Percentiles rank a stretch among this genome's conserved stretches.
phyloP scores from a whole-genome alignment of 2,888 invertebrate species.

The Tupiocoris notatus region DNA sequence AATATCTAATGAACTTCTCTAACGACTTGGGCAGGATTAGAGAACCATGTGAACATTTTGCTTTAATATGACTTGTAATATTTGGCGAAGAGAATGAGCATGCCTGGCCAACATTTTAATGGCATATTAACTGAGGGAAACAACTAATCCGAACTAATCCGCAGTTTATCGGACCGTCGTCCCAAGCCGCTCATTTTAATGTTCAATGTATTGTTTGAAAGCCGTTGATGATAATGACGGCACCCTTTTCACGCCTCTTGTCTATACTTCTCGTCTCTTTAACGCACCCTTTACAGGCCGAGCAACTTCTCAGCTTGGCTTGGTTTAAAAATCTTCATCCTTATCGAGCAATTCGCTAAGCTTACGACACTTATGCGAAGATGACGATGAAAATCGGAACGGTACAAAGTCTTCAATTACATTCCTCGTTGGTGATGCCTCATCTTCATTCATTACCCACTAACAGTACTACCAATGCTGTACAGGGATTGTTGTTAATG shows the following conservation, averaged over 20 bases:
- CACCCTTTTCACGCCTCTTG: constrained; percentile 6
- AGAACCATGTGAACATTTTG: constrained; percentile 42
- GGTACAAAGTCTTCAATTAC: no score
- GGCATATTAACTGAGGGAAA: constrained; percentile 37
- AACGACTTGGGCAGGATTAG: constrained; percentile 42
- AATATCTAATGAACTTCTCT: constrained; percentile 42
- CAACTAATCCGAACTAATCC: constrained; percentile 42
- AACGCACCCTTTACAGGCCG: not conserved
- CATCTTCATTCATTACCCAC: no score
- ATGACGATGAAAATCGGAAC: no score
- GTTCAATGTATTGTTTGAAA: constrained; percentile 37
- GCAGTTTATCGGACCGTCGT: constrained; percentile 37
- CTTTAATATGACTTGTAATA: constrained; percentile 44
- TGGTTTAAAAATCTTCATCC: not conserved
- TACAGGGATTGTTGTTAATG: no score
- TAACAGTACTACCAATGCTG: no score
- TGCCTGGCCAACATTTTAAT: constrained; percentile 41
- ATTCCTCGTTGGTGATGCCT: no score
- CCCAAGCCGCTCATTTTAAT: constrained; percentile 27
- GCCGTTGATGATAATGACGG: constrained; percentile 24
- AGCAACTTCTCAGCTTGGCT: not conserved
- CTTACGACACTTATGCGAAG: no score
- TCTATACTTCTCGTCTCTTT: not conserved
- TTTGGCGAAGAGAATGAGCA: constrained; percentile 23
- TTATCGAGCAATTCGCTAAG: no score